Percentiles rank a stretch among this genome's conserved stretches.
phyloP scores from a whole-genome alignment of 2,888 invertebrate species.

The Stenurella melanura region DNA sequence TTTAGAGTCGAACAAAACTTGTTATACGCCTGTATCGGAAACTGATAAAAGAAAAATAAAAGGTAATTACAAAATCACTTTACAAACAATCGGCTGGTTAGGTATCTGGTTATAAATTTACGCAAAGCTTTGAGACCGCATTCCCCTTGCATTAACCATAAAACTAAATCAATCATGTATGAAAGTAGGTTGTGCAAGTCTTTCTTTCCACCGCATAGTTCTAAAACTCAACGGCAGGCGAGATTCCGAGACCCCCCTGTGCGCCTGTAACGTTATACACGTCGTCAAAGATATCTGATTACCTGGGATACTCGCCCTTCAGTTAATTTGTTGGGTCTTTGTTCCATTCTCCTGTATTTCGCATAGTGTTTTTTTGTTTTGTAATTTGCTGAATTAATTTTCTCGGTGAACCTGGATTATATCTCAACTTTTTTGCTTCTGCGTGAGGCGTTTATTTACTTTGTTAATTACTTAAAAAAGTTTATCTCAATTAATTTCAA shows the following conservation, averaged over 20 bases:
- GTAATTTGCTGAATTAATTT: conserved; percentile 27
- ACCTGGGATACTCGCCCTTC: conserved; percentile 24
- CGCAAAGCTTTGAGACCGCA: conserved; percentile 48
- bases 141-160: conserved; percentile 52
- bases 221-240: conserved; percentile 50
- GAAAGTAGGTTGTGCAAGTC: conserved; percentile 55
- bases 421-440: conserved; percentile 25
- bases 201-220: conserved; percentile 55
- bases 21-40: neutral
- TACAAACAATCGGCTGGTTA: conserved; percentile 44
- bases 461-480: conserved; percentile 24
- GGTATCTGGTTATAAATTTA: conserved; percentile 45
- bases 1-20: too few relatives aligned
- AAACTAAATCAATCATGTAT: conserved; percentile 59
- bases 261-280: conserved; percentile 16
- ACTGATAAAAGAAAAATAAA: conserved; percentile 27
- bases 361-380: conserved; percentile 24
- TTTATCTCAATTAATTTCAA: neutral
- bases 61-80: conserved; percentile 47
- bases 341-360: conserved; percentile 5
- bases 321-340: conserved; percentile 36
- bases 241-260: conserved; percentile 47
- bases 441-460: conserved; percentile 24
- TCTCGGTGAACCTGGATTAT: conserved; percentile 6
- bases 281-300: conserved; percentile 39